Percentiles rank a stretch among this genome's conserved stretches.
phyloP scores from a whole-genome alignment of 2,888 invertebrate genomes.

The Nomada fabriciana region DNA sequence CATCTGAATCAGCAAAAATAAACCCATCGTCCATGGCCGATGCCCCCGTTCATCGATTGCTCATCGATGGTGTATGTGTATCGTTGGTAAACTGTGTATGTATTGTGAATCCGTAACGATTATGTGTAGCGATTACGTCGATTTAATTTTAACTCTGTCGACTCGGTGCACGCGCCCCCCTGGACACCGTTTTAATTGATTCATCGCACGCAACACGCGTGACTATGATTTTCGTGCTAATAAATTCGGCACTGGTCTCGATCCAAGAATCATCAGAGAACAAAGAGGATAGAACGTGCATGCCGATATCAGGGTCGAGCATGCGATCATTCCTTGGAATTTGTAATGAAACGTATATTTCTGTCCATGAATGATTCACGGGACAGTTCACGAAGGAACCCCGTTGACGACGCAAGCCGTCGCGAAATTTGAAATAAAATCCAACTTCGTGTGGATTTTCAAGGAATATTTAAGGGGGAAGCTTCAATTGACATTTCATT shows the following conservation, averaged over 20 bases:
- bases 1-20: slow-evolving; percentile 49
- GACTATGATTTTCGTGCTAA: slow-evolving; percentile 77
- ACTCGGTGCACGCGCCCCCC: slow-evolving; percentile 2
- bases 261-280: slow-evolving; percentile 76
- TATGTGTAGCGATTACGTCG: slow-evolving; percentile 64
- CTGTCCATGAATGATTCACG: slow-evolving; percentile 14
- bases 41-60: slow-evolving; percentile 29
- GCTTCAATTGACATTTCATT: too few relatives aligned
- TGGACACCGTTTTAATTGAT: slow-evolving; percentile 51
- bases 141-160: slow-evolving; percentile 64
- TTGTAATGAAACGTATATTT: slow-evolving; percentile 53
- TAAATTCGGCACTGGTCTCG: slow-evolving; percentile 77
- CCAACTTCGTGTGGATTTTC: not conserved
- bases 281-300: slow-evolving; percentile 39
- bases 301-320: slow-evolving; percentile 56
- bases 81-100: too few relatives aligned
- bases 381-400: not conserved
- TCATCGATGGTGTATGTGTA: not conserved
- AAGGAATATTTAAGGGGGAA: not conserved
- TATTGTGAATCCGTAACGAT: slow-evolving; percentile 36
- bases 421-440: not conserved
- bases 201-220: slow-evolving; percentile 70
- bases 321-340: slow-evolving; percentile 53
- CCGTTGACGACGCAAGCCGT: not conserved
- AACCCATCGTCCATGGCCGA: slow-evolving; percentile 61